A percentile compares a stretch with the other conserved stretches of the same genome.
Conservation (phyloP, 2,888 invertebrate genomes). For the Leucoptera coffeella region DNA sequence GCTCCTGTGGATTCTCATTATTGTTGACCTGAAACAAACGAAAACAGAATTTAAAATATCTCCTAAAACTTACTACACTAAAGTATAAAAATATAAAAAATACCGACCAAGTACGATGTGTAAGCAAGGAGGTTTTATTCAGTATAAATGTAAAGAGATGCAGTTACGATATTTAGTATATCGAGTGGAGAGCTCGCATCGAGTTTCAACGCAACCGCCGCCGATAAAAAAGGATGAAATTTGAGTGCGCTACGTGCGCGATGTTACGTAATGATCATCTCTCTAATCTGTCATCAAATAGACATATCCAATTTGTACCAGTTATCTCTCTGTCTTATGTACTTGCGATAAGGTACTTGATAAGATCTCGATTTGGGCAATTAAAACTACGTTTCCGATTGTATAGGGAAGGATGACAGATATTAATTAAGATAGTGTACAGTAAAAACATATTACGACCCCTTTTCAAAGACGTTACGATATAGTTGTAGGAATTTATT, state of each 20-base stretch:
- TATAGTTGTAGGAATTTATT: no score
- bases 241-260: neutral
- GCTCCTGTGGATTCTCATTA: slow-evolving; percentile 29
- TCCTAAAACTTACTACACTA: neutral
- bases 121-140: no score
- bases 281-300: slow-evolving; percentile 7
- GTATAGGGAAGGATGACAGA: no score
- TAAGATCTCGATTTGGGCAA: no score
- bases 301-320: slow-evolving; percentile 5
- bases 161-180: no score
- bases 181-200: no score
- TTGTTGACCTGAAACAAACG: slow-evolving; percentile 33
- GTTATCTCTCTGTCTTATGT: slow-evolving; percentile 2
- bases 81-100: neutral
- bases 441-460: no score
- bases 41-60: slow-evolving; percentile 8
- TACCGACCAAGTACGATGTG: no score
- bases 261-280: slow-evolving; percentile 1
- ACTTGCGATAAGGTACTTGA: slow-evolving; percentile 2
- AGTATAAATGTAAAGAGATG: no score
- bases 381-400: no score
- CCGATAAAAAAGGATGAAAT: neutral
- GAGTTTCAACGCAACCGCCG: neutral
- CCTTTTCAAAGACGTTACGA: no score
- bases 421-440: no score